A percentile compares a stretch with the other conserved stretches of the same genome.
Conservation (phyloP, 1,140 invertebrate species). For the Manduca sexta region DNA sequence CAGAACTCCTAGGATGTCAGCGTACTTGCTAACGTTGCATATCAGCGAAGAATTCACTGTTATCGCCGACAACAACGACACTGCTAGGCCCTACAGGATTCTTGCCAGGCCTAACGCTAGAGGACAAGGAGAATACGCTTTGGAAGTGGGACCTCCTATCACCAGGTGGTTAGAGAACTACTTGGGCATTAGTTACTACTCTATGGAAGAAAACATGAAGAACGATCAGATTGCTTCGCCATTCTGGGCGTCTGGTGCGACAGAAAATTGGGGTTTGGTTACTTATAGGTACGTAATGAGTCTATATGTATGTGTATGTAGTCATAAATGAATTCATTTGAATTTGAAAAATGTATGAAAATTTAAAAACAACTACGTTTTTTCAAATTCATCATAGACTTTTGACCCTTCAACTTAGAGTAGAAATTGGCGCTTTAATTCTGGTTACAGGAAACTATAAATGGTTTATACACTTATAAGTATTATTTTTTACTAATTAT, state of each 20-base stretch:
- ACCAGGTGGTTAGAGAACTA: constrained; percentile 57
- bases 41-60: constrained; percentile 81
- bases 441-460: too few species aligned
- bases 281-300: constrained; percentile 67
- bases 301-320: too few species aligned
- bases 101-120: constrained; percentile 81
- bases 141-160: constrained; percentile 67
- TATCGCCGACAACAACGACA: constrained; percentile 65
- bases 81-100: constrained; percentile 75
- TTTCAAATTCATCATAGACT: too few species aligned
- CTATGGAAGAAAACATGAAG: constrained; percentile 63
- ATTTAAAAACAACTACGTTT: too few species aligned
- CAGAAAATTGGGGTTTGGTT: constrained; percentile 84
- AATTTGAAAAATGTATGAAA: too few species aligned
- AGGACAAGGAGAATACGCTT: constrained; percentile 77
- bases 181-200: constrained; percentile 54
- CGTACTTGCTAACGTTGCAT: constrained; percentile 85
- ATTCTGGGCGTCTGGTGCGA: constrained; percentile 80
- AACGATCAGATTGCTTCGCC: constrained; percentile 81
- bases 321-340: too few species aligned
- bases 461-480: too few species aligned
- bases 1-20: constrained; percentile 85
- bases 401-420: too few species aligned
- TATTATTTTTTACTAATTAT: too few species aligned
- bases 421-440: too few species aligned